These are phyloP conservation scores for Psilopsiagon aymara DNA, from an alignment of 2,113 vertebrate genomes.

Conservation along the genomic window DNA sequence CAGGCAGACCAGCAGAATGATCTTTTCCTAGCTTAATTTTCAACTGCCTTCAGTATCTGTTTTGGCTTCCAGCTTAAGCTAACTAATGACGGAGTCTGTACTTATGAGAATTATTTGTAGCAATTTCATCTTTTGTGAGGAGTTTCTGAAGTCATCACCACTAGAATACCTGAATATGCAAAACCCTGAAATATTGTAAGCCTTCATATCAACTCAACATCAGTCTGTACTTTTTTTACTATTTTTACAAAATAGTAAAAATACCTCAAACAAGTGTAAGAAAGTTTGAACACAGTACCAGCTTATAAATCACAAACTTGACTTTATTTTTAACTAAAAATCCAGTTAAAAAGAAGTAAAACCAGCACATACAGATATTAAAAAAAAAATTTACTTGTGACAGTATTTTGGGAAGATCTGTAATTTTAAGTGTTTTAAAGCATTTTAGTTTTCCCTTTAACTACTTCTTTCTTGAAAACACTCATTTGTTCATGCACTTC, in stretches of 20 bases:
- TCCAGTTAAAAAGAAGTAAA: not conserved
- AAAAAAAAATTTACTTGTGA: not conserved
- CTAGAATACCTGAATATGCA: not conserved
- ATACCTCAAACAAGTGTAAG: not conserved
- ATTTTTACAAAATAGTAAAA: not conserved
- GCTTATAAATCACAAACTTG: not conserved
- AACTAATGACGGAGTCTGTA: not conserved
- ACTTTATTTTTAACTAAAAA: not conserved
- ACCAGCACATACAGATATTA: not conserved
- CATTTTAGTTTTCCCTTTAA: not conserved
- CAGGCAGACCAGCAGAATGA: slow-evolving; percentile 30
- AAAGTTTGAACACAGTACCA: not conserved
- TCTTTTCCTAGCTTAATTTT: slow-evolving; percentile 45
- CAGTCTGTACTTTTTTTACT: not conserved
- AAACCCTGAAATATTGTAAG: not conserved
- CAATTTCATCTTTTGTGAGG: not conserved
- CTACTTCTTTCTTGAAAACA: not conserved
- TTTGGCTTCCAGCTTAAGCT: slow-evolving; percentile 21
- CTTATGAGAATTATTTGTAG: not conserved
- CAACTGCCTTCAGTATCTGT: slow-evolving; percentile 3
- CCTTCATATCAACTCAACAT: not conserved
- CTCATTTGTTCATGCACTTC: not conserved
- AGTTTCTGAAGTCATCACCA: not conserved
- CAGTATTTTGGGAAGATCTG: not conserved
- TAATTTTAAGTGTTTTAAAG: not conserved